These are phyloP conservation scores for Drosophila dunni DNA, from an alignment of 1,140 invertebrate genomes.

Conservation along the genomic window DNA sequence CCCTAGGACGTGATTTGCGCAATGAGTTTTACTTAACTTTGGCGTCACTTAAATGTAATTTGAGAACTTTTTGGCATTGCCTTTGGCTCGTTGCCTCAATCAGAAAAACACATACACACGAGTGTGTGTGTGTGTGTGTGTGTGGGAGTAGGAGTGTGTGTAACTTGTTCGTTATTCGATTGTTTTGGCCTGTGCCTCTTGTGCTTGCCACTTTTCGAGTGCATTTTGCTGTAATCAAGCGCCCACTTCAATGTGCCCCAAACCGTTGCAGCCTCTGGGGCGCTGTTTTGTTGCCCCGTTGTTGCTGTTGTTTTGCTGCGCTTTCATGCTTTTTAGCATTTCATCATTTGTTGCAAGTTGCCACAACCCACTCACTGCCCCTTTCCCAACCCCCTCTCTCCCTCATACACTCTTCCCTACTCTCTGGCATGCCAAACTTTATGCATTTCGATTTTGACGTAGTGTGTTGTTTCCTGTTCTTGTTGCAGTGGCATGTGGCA, in stretches of 20 bases:
- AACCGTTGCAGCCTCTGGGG: slow-evolving; percentile 12
- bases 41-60: slow-evolving; percentile 77
- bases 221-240: slow-evolving; percentile 80
- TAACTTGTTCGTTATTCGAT: slow-evolving; percentile 49
- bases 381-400: not conserved
- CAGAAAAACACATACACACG: not conserved
- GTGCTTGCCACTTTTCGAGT: slow-evolving; percentile 70
- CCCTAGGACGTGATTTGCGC: slow-evolving; percentile 61
- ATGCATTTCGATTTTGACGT: slow-evolving; percentile 39
- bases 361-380: slow-evolving; percentile 7
- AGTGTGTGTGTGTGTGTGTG: slow-evolving; percentile 2
- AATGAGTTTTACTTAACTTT: slow-evolving; percentile 77
- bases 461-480: slow-evolving; percentile 24
- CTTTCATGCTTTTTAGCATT: slow-evolving; percentile 74
- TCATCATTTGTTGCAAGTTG: slow-evolving; percentile 75
- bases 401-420: not conserved
- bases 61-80: slow-evolving; percentile 67
- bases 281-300: slow-evolving; percentile 10
- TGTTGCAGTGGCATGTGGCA: slow-evolving; percentile 41
- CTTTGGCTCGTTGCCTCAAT: slow-evolving; percentile 25
- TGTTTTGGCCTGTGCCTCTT: slow-evolving; percentile 44
- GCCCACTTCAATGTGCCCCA: slow-evolving; percentile 58
- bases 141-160: slow-evolving; percentile 3
- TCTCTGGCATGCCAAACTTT: slow-evolving; percentile 28
- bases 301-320: slow-evolving; percentile 35